phyloP scores from a whole-genome alignment of 2,888 invertebrate genomes.

The Isoperla grammatica region DNA sequence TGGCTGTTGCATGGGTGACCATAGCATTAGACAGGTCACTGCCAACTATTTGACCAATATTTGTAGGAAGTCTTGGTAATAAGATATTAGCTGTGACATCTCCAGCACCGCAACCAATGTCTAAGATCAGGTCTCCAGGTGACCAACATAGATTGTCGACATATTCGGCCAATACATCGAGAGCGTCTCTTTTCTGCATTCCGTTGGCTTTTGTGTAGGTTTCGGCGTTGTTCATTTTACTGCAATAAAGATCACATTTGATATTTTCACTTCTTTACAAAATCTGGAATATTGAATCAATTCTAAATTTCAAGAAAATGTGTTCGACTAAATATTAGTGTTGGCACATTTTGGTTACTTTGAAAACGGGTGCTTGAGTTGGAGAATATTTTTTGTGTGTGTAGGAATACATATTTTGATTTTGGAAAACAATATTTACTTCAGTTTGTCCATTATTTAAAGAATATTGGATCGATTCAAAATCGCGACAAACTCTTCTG shows the following conservation, averaged over 20 bases:
- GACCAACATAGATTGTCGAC: slow-evolving; percentile 39
- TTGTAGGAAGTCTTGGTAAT: slow-evolving; percentile 53
- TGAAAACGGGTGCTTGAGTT: too few relatives aligned
- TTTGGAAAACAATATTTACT: background rate
- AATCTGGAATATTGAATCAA: too few relatives aligned
- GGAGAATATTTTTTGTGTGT: too few relatives aligned
- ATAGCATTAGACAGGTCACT: slow-evolving; percentile 66
- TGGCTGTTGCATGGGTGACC: slow-evolving; percentile 50
- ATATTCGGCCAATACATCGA: slow-evolving; percentile 59
- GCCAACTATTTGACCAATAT: slow-evolving; percentile 53
- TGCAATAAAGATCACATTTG: background rate
- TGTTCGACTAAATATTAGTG: too few relatives aligned
- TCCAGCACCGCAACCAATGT: slow-evolving; percentile 72
- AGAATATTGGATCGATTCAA: too few relatives aligned
- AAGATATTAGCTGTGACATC: slow-evolving; percentile 61
- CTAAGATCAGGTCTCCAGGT: slow-evolving; percentile 44
- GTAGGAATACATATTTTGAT: background rate
- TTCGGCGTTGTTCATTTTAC: slow-evolving; percentile 55
- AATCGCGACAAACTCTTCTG: too few relatives aligned
- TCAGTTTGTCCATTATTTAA: too few relatives aligned
- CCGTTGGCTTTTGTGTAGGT: slow-evolving; percentile 62
- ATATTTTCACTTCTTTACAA: background rate
- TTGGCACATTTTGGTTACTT: too few relatives aligned
- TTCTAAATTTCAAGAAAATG: too few relatives aligned
- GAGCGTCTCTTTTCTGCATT: slow-evolving; percentile 62